phyloP scores from a whole-genome alignment of 2,113 vertebrate genomes.

The Lynx canadensis region DNA sequence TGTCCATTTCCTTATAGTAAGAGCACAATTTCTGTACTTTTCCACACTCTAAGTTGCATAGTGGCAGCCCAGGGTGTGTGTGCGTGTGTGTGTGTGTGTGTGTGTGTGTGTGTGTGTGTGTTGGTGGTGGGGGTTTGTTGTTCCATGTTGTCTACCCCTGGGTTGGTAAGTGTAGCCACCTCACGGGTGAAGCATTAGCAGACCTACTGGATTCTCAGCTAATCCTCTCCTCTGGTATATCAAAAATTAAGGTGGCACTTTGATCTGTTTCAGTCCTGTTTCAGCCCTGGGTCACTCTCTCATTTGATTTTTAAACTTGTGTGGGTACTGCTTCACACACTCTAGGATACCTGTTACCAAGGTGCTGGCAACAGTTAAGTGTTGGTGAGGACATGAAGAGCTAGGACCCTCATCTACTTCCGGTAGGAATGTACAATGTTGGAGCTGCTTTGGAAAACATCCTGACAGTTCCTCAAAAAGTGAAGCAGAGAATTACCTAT shows the following conservation, averaged over 20 bases:
- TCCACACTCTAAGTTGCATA: not conserved
- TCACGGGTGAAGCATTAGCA: not conserved
- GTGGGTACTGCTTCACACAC: not conserved
- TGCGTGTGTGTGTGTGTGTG: not conserved
- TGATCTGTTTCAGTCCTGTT: not conserved
- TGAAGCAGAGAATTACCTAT: not conserved
- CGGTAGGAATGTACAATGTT: not conserved
- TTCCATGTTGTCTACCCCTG: not conserved
- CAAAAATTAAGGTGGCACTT: not conserved
- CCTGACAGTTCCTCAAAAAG: not conserved
- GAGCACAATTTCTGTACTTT: not conserved
- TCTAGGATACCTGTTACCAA: not conserved
- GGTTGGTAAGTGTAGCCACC: not conserved
- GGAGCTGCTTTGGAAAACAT: not conserved
- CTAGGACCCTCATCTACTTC: not conserved
- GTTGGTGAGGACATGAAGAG: not conserved
- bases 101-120: not conserved
- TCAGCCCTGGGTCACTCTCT: not conserved
- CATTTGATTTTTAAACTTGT: constrained; percentile 26
- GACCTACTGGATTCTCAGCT: not conserved
- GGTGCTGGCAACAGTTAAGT: not conserved
- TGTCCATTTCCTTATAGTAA: not conserved
- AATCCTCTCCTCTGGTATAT: not conserved
- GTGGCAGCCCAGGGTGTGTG: not conserved
- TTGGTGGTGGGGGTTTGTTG: not conserved